Conservation (phyloP, 2,888 invertebrate species). For the Dromius quadrimaculatus region DNA sequence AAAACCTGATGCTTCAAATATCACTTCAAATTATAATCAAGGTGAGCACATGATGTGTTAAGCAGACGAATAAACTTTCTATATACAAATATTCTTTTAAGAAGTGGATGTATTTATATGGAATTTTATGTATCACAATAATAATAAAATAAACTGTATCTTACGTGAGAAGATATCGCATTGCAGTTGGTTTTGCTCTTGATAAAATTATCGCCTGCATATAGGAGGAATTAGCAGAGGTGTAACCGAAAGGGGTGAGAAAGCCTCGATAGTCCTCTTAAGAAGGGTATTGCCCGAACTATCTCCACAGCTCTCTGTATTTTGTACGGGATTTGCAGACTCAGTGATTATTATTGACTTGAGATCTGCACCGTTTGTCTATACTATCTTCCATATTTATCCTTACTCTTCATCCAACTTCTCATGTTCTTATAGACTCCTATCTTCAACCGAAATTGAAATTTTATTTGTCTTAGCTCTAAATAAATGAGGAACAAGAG, state of each 20-base stretch:
- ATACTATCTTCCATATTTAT: too few relatives aligned
- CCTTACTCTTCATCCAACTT: too few relatives aligned
- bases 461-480: constrained; percentile 47
- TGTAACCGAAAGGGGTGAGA: neutral
- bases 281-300: constrained; percentile 28
- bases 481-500: too few relatives aligned
- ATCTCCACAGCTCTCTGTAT: constrained; percentile 30
- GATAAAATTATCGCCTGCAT: constrained; percentile 1
- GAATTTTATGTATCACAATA: too few relatives aligned
- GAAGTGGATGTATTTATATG: too few relatives aligned
- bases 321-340: constrained; percentile 40
- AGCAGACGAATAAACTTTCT: too few relatives aligned
- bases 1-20: neutral
- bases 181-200: too few relatives aligned
- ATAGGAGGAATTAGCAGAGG: neutral
- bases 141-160: too few relatives aligned
- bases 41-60: neutral
- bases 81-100: too few relatives aligned
- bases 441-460: constrained; percentile 41
- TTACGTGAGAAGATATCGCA: too few relatives aligned
- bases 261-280: constrained; percentile 10
- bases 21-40: neutral
- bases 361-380: constrained; percentile 1
- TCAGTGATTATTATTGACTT: constrained; percentile 41
- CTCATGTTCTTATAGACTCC: neutral